Percentiles rank a stretch among this genome's conserved stretches.
These are phyloP conservation scores for Lasioglossum malachurum DNA, from an alignment of 2,888 invertebrate species.

Conservation along the genomic window DNA sequence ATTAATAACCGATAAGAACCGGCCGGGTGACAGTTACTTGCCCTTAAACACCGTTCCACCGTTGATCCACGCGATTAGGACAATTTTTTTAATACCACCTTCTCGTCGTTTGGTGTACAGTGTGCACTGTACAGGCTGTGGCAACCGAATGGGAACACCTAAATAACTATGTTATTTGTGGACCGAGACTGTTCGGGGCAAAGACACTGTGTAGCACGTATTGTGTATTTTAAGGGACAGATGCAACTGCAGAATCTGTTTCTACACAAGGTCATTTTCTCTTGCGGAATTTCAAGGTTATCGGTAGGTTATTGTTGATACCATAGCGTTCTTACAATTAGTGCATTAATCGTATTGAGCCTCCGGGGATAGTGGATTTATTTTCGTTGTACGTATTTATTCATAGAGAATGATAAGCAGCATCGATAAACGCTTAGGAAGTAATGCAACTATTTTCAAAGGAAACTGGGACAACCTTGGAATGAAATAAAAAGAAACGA, in stretches of 20 bases:
- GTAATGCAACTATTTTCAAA: not conserved
- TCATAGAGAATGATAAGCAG: not conserved
- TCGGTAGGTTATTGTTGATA: not conserved
- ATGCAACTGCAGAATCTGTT: not conserved
- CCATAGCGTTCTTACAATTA: not conserved
- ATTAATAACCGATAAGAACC: conserved; percentile 34
- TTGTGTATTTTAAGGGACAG: conserved; percentile 2
- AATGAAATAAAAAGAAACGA: not conserved
- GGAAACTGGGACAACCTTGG: not conserved
- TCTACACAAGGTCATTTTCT: not conserved
- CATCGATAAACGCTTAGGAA: not conserved
- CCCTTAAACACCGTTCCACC: not conserved
- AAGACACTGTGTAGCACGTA: not conserved
- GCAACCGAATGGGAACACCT: conserved; percentile 4
- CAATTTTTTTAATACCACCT: not conserved
- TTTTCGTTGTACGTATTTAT: not conserved
- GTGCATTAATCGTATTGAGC: not conserved
- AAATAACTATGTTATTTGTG: conserved; percentile 3
- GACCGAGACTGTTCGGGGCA: not conserved
- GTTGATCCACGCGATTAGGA: not conserved
- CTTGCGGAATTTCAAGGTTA: not conserved
- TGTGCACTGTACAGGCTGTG: not conserved
- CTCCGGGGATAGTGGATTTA: not conserved
- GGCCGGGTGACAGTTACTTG: not conserved
- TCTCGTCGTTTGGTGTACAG: not conserved